Percentiles rank a stretch among this genome's conserved stretches.
These are phyloP conservation scores for Gasterosteus nipponicus DNA, from an alignment of 2,113 vertebrate genomes.

Conservation along the genomic window DNA sequence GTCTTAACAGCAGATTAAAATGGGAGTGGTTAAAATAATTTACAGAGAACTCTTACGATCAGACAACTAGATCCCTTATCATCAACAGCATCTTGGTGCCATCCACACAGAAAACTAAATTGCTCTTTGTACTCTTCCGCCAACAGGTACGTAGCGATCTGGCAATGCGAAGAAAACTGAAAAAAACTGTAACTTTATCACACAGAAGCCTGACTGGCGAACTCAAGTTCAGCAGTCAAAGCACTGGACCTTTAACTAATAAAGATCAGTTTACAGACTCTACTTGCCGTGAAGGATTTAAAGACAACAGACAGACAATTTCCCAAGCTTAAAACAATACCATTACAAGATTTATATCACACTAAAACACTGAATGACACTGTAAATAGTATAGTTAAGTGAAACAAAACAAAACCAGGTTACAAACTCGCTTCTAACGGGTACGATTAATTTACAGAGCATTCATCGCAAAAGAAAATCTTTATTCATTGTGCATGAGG, in stretches of 20 bases:
- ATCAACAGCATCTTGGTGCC: slow-evolving; percentile 39
- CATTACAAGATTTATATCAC: not conserved
- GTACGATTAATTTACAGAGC: slow-evolving; percentile 35
- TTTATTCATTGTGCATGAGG: slow-evolving; percentile 16
- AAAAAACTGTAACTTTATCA: not conserved
- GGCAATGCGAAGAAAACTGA: not conserved
- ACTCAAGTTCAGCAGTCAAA: not conserved
- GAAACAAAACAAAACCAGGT: not conserved
- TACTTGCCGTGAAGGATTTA: not conserved
- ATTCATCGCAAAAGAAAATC: slow-evolving; percentile 40
- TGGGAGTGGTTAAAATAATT: slow-evolving; percentile 30
- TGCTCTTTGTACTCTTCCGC: slow-evolving; percentile 38
- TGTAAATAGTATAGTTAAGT: not conserved
- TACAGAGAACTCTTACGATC: slow-evolving; percentile 30
- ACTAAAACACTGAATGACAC: not conserved
- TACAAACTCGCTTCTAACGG: slow-evolving; percentile 12
- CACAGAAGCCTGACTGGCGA: not conserved
- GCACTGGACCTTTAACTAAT: not conserved
- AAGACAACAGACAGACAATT: not conserved
- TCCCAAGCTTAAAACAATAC: not conserved
- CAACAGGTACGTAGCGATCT: slow-evolving; percentile 28
- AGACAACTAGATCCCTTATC: slow-evolving; percentile 47
- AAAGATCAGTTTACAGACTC: not conserved
- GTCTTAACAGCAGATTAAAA: slow-evolving; percentile 35
- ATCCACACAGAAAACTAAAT: slow-evolving; percentile 37